Evolutionary conservation across 2,888 invertebrate species (phyloP), one percentile per base, ranked within the genome.

Genomic region (Cyclophora punctaria): DNA sequence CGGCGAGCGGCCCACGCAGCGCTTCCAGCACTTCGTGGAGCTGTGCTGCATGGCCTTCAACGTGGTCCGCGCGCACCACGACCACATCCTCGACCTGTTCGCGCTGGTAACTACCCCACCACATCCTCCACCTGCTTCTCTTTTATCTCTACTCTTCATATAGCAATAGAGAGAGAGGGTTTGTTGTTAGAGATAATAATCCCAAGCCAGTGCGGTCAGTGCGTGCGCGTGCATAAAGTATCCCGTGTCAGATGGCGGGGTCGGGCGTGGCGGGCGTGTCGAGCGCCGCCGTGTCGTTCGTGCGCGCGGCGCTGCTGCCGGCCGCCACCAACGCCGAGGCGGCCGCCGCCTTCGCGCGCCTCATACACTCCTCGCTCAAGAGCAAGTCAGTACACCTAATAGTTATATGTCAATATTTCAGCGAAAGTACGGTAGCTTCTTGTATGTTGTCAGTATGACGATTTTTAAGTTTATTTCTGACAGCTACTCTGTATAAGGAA

Each of bases 21-120:
- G 95, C 62, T 99, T 98, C 81, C 99, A 99, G 80, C 94, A 96
- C 74, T 99, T 99, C 82, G 97, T 99, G n/a, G 99, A 99, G 86
- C 90, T 97, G 49, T 99, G 99, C 80, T 99, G 98, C 74, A 95
- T 96, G 85, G 98, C 98, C 2, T 99, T 99, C 83, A 98, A 98
- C 80, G 93, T 98, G 57, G 94, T 99, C 35, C 91, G 99, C 34
- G 94, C 94, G 61, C 95, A 98, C 78, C 95, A 96, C 65, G 96
- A 97, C 74, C 91, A 97, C 51, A 92, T 99, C 63, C 90, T 98
- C 3, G 98, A 97, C 76, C 89, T 98, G 50, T 94, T 99, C 72
- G 95, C 96, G 3, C 80, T 99, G 91, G 96, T 96, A 76, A 90
- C 92, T 90, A 20, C 4, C 20, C 20, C 1, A 20, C 20, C 20